phyloP scores from a whole-genome alignment of 2,888 invertebrate species.

The Toxonevra muliebris region DNA sequence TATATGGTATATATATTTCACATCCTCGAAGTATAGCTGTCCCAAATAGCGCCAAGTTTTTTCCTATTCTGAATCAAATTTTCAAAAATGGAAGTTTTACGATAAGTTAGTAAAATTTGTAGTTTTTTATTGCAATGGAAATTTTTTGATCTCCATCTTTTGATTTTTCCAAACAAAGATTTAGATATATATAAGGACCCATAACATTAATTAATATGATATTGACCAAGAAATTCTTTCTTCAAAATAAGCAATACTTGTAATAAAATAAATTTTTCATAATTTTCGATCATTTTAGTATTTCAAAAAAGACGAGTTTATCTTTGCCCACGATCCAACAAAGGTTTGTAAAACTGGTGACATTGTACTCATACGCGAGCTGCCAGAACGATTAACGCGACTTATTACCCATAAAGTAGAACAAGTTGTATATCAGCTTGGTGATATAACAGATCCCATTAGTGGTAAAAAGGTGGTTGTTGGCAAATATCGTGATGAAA shows the following conservation, averaged over 20 bases:
- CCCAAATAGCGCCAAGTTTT: too few relatives aligned
- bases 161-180: too few relatives aligned
- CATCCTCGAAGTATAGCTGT: too few relatives aligned
- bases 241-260: too few relatives aligned
- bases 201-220: not conserved
- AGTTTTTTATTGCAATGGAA: too few relatives aligned
- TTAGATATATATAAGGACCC: too few relatives aligned
- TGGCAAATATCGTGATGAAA: conserved; percentile 77
- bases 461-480: conserved; percentile 82
- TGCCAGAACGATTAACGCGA: conserved; percentile 78
- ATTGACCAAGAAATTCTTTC: not conserved
- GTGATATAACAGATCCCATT: conserved; percentile 87
- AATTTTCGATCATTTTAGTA: conserved; percentile 70
- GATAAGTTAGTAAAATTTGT: too few relatives aligned
- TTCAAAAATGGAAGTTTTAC: too few relatives aligned
- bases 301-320: conserved; percentile 76
- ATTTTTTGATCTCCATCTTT: too few relatives aligned
- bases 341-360: conserved; percentile 84
- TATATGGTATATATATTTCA: too few relatives aligned
- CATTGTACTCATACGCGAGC: conserved; percentile 78
- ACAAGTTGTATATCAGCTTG: conserved; percentile 81
- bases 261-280: not conserved
- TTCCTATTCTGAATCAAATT: too few relatives aligned
- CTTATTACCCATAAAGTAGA: conserved; percentile 82
- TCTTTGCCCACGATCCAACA: conserved; percentile 82